A percentile compares a stretch with the other conserved stretches of the same genome.
phyloP scores from a whole-genome alignment of 1,140 invertebrate species.

The Cyclargus thomasi region DNA sequence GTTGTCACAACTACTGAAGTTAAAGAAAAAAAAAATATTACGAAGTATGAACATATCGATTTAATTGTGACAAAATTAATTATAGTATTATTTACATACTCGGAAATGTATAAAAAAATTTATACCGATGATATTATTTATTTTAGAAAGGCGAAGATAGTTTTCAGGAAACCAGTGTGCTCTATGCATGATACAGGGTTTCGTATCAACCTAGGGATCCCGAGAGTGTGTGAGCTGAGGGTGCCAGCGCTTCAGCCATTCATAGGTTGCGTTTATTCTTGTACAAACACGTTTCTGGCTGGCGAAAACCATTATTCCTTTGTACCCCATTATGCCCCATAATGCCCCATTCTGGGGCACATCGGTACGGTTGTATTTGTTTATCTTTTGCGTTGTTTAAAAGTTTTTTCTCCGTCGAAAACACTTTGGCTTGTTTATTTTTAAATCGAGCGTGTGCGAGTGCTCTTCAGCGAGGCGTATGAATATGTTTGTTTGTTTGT shows the following conservation, averaged over 20 bases:
- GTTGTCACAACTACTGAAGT: too few relatives aligned
- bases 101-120: background rate
- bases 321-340: conserved; percentile 22
- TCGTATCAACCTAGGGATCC: background rate
- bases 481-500: conserved; percentile 48
- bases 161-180: background rate
- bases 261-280: conserved; percentile 42
- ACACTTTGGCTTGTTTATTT: conserved; percentile 60
- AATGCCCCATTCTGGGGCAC: conserved; percentile 23
- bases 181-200: background rate
- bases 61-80: too few relatives aligned
- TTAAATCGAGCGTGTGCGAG: conserved; percentile 54
- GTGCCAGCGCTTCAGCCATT: conserved; percentile 44
- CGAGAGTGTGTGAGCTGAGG: conserved; percentile 27
- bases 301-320: conserved; percentile 20
- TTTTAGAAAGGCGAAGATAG: background rate
- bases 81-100: background rate
- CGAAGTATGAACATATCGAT: too few relatives aligned
- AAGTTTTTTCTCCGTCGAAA: conserved; percentile 44
- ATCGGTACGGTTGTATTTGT: conserved; percentile 30
- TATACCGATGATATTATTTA: background rate
- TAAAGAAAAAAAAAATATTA: too few relatives aligned
- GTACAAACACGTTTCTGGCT: conserved; percentile 35
- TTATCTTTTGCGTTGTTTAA: conserved; percentile 44
- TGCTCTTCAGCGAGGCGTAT: conserved; percentile 42